Percentiles rank a stretch among this genome's conserved stretches.
These are phyloP conservation scores for Glandiceps talaboti DNA, from an alignment of 53 echinoderm and acorn worm species.

Conservation along the genomic window DNA sequence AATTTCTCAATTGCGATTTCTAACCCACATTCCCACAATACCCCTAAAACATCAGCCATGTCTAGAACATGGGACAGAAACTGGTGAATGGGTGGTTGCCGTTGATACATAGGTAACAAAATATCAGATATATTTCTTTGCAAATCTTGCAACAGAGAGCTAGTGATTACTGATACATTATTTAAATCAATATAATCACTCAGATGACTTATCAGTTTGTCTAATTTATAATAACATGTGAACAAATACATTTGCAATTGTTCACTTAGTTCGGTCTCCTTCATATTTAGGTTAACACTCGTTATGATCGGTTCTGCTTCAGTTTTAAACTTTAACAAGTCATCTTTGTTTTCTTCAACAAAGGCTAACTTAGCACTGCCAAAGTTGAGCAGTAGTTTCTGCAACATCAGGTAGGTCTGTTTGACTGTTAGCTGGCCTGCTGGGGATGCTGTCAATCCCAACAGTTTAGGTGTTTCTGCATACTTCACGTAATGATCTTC, in stretches of 20 bases:
- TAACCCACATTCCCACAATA: not conserved
- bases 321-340: not conserved
- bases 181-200: not conserved
- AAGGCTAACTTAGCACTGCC: not conserved
- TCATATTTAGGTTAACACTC: not conserved
- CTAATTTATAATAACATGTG: not conserved
- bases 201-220: too few species aligned
- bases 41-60: not conserved
- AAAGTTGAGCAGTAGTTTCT: not conserved
- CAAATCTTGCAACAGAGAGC: not conserved
- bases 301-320: not conserved
- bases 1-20: not conserved
- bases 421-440: not conserved
- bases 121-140: not conserved
- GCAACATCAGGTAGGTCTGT: not conserved
- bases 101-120: not conserved
- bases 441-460: not conserved
- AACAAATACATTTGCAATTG: not conserved
- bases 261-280: not conserved
- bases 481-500: not conserved
- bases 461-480: not conserved
- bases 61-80: not conserved
- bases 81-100: not conserved
- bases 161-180: not conserved
- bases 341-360: not conserved